Evolutionary conservation across 1,140 invertebrate genomes (phyloP).

Genomic region (Batillaria attramentaria): DNA sequence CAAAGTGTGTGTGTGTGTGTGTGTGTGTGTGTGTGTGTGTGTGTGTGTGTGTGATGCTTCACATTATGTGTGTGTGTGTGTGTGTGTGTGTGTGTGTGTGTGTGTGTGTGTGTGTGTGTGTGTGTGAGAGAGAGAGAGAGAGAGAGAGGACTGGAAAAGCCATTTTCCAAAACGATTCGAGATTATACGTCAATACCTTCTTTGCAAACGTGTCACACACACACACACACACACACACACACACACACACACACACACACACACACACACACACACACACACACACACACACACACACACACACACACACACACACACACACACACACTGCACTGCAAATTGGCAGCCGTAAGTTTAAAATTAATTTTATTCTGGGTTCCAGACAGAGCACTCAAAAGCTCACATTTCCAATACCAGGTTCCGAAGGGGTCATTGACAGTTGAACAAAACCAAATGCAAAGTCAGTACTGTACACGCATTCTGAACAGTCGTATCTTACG

Average conservation of each 20-base stretch:
- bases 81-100: background rate
- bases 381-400: too few relatives aligned
- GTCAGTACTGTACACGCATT: too few relatives aligned
- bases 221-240: slow-evolving; percentile 1
- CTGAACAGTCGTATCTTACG: too few relatives aligned
- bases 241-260: slow-evolving; percentile 3
- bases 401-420: too few relatives aligned
- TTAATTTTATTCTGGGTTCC: too few relatives aligned
- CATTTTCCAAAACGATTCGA: background rate
- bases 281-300: background rate
- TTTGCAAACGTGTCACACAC: background rate
- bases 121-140: background rate
- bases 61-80: background rate
- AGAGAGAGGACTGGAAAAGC: background rate
- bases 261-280: background rate
- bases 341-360: too few relatives aligned
- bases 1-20: background rate
- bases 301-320: too few relatives aligned
- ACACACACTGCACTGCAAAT: too few relatives aligned
- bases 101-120: slow-evolving; percentile 10
- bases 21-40: slow-evolving; percentile 14
- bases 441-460: too few relatives aligned
- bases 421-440: too few relatives aligned
- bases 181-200: background rate
- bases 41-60: background rate